A percentile compares a stretch with the other conserved stretches of the same genome.
Evolutionary conservation across 2,797 vertebrate species (phyloP).

Genomic region (Carcharodon carcharias): DNA sequence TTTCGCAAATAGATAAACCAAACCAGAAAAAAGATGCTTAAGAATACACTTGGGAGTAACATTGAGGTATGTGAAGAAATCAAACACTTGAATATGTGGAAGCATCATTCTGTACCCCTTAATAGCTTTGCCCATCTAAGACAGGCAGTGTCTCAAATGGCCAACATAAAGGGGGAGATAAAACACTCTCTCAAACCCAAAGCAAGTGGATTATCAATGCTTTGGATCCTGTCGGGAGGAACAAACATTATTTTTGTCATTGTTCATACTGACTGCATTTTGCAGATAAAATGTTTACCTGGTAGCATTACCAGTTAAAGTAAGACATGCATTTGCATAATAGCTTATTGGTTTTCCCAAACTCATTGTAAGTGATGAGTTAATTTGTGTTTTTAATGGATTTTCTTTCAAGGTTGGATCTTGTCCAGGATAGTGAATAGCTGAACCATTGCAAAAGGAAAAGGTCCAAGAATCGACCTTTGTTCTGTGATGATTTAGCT

Average conservation of each 20-base stretch:
- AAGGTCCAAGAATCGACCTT: too few species aligned
- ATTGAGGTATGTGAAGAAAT: background rate
- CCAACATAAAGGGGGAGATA: conserved; percentile 45
- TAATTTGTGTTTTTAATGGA: too few species aligned
- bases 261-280: background rate
- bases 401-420: too few species aligned
- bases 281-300: background rate
- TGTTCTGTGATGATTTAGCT: too few species aligned
- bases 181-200: conserved; percentile 47
- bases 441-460: too few species aligned
- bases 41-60: background rate
- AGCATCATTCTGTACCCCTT: conserved; percentile 34
- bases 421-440: too few species aligned
- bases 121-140: conserved; percentile 46
- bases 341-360: background rate
- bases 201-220: conserved; percentile 43
- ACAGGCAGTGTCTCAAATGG: conserved; percentile 46
- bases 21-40: background rate
- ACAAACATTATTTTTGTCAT: background rate
- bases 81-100: background rate
- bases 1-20: background rate
- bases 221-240: conserved; percentile 39
- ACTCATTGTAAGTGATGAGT: background rate
- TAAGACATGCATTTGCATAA: background rate
- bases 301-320: background rate